Conservation (phyloP, 2,888 invertebrate genomes). For the Frankliniella intonsa region DNA sequence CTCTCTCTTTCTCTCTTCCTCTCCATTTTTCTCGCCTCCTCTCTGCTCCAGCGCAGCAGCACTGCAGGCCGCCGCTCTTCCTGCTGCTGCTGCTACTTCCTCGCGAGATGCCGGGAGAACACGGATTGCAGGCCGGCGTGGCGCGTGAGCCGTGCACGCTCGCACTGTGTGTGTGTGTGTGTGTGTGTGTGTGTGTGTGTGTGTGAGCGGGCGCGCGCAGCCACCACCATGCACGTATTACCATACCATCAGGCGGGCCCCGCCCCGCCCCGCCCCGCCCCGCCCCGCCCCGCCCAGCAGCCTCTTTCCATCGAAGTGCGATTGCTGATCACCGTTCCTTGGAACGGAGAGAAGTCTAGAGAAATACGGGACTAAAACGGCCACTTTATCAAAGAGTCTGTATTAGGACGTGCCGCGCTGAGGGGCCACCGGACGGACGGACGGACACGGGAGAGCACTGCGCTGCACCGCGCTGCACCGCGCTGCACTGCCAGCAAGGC, state of each 20-base stretch:
- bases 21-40: no score
- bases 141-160: not conserved
- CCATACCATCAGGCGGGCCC: slow-evolving; percentile 14
- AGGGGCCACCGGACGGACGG: not conserved
- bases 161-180: not conserved
- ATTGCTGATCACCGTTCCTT: slow-evolving; percentile 22
- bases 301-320: slow-evolving; percentile 23
- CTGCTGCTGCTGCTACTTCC: not conserved
- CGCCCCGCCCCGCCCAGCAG: not conserved
- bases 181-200: not conserved
- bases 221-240: slow-evolving; percentile 6
- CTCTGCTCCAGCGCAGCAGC: not conserved
- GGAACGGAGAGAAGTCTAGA: slow-evolving; percentile 16
- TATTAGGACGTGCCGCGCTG: no score
- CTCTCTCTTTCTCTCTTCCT: no score
- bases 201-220: not conserved
- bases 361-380: not conserved
- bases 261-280: not conserved
- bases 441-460: no score
- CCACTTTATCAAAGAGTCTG: no score
- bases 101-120: not conserved
- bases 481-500: no score
- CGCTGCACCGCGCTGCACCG: no score
- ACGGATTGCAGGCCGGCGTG: not conserved
- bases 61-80: not conserved